phyloP scores from a whole-genome alignment of 2,113 vertebrate species.

The cattle (Bos taurus) region ARS-UCD2.0 NC_037331.1:64778501-64779000 shows the following conservation, averaged over 20 bases:
- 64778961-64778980: background rate
- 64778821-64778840: background rate
- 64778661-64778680: background rate
- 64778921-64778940: background rate
- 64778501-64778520: background rate
- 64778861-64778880: background rate
- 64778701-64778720: background rate
- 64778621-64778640: background rate
- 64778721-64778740: background rate
- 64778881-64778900: background rate
- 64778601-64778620: background rate
- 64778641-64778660: background rate
- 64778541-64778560: background rate
- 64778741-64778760: background rate
- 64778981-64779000: background rate
- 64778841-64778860: background rate
- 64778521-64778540: background rate
- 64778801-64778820: background rate
- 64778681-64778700: background rate
- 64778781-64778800: background rate
- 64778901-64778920: background rate
- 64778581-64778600: accelerated
- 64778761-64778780: background rate
- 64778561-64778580: background rate
- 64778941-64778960: background rate